Evolutionary conservation across 2,888 invertebrate genomes (phyloP), one percentile per base, ranked within the genome.

Genomic region (Drosophila buzzatii): DNA sequence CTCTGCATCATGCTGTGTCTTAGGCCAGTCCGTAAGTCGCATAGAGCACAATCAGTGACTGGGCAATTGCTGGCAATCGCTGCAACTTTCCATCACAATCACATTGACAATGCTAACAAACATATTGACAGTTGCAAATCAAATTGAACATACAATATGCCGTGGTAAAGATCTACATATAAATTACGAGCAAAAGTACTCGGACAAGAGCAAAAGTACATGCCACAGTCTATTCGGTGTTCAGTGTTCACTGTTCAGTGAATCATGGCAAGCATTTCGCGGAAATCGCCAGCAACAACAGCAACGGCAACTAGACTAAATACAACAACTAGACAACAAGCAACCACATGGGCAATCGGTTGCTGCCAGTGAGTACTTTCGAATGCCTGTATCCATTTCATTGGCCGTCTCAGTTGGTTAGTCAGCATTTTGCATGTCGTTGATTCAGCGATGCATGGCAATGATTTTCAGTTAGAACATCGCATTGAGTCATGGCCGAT

Each of bases 71-170:
- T 23, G 45, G 45, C 56, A 55, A 49, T 72, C 37, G 57, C 62
- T 55, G 65, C 60, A 82, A 87, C 85, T 86, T 85, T 85, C 84
- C 83, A 83, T 82, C 82, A 77, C 76, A 79, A 70, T 75, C 59
- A 62, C 71, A 72, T 58, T 65, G 67, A 77, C 60, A 69, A 60
- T 56, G 70, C 66, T 52, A 75, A 82, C 78, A 68, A 85, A 75
- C 66, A 60, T 82, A 81, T 78, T 90, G 88, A 85, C 81, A 85
- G 81, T 80, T 81, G 85, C 77, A 80, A 82, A 85, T 89, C 85
- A 85, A 85, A 90, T 81, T 70, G 79, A 79, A 72, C 74, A 74
- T 9, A 39, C 5, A 10, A 12, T 79, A 79, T 70, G 72, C 57
- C 67, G 59, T 62, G 72, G 55, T 12, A 51, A 89, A 79, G 61